Conservation (phyloP, 1,140 invertebrate genomes). For the Eriosoma lanigerum region DNA sequence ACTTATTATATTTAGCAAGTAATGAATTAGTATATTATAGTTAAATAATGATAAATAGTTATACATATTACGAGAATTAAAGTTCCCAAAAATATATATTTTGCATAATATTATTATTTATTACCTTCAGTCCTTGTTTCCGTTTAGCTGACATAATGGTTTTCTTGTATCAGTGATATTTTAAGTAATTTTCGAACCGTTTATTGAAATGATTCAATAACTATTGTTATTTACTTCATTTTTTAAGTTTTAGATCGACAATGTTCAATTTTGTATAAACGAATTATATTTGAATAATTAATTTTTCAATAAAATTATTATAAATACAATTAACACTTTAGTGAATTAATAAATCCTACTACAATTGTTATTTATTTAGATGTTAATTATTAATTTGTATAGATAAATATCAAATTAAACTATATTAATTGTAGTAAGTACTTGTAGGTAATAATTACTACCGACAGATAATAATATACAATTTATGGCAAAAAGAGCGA, state of each 20-base stretch:
- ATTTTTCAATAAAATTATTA: neutral
- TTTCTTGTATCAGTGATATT: neutral
- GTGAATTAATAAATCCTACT: neutral
- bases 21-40: too few relatives aligned
- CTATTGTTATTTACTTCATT: neutral
- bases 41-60: too few relatives aligned
- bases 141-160: slow-evolving; percentile 25
- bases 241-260: neutral
- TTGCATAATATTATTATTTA: neutral
- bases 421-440: neutral
- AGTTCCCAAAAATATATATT: too few relatives aligned
- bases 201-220: neutral
- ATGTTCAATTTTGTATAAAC: neutral
- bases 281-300: neutral
- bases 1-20: neutral
- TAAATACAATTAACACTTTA: neutral
- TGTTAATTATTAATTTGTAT: too few relatives aligned
- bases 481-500: neutral
- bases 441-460: neutral
- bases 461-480: neutral
- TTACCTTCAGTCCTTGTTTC: slow-evolving; percentile 39
- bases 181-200: neutral
- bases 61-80: too few relatives aligned
- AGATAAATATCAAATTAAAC: neutral
- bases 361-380: neutral